These are phyloP conservation scores for Cephalophus harveyi DNA, from an alignment of 2,113 vertebrate genomes.

Conservation along the genomic window DNA sequence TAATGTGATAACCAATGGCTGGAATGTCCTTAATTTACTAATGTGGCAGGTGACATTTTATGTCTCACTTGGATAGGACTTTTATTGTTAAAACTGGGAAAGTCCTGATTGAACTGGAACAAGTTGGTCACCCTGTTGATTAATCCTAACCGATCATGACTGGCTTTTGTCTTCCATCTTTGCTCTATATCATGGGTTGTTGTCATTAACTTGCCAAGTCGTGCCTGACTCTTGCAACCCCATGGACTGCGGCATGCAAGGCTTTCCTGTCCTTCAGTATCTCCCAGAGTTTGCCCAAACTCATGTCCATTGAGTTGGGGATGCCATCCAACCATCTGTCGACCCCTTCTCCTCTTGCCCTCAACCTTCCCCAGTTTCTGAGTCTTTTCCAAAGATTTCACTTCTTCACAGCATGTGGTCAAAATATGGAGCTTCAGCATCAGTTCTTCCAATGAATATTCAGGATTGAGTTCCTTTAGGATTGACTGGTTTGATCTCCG, in stretches of 20 bases:
- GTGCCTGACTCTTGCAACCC: background rate
- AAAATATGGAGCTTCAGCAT: background rate
- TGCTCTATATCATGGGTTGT: background rate
- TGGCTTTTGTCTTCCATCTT: background rate
- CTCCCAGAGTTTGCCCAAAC: background rate
- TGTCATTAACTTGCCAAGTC: background rate
- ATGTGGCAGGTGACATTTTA: background rate
- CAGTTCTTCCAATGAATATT: background rate
- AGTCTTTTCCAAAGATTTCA: background rate
- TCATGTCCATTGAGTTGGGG: background rate
- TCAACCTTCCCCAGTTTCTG: background rate
- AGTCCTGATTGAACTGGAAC: background rate
- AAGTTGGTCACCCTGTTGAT: background rate
- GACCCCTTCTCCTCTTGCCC: background rate
- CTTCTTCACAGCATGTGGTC: background rate
- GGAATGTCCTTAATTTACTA: background rate
- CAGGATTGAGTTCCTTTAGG: background rate
- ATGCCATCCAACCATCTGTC: background rate
- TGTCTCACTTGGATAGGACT: background rate
- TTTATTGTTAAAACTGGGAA: background rate
- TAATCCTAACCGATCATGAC: background rate
- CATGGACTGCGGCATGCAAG: background rate
- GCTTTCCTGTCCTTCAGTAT: background rate
- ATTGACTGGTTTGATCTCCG: background rate
- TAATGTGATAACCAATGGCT: background rate